These are phyloP conservation scores for Lepidocyrtinus sp. DNA, from an alignment of 2,888 invertebrate species.

Conservation along the genomic window DNA sequence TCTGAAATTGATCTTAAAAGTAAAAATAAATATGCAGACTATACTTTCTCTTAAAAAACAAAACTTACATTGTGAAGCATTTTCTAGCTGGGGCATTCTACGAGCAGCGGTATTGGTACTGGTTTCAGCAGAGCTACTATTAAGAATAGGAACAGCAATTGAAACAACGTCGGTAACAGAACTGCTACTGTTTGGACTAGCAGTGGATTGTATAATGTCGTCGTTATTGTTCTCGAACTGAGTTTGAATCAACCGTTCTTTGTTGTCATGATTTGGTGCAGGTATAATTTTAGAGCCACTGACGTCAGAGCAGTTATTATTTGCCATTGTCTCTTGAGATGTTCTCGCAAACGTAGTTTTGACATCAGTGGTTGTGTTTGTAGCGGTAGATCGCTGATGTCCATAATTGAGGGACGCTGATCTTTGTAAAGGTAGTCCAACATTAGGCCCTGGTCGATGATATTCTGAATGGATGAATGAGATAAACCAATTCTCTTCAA, in stretches of 20 bases:
- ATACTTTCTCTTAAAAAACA: neutral
- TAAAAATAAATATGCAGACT: neutral
- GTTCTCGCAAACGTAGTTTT: too few species aligned
- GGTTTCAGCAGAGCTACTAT: slow-evolving; percentile 25
- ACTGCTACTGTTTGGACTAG: slow-evolving; percentile 8
- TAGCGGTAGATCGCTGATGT: slow-evolving; percentile 25
- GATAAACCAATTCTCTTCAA: slow-evolving; percentile 65
- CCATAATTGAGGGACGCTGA: slow-evolving; percentile 56
- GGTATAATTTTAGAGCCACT: too few species aligned
- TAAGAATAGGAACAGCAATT: slow-evolving; percentile 3
- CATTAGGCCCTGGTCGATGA: slow-evolving; percentile 37
- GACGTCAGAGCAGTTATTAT: too few species aligned
- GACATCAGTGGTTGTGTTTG: slow-evolving; percentile 8
- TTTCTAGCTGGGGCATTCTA: slow-evolving; percentile 57
- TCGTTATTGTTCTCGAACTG: slow-evolving; percentile 42
- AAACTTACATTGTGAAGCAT: slow-evolving; percentile 59
- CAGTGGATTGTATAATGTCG: neutral
- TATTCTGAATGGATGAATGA: slow-evolving; percentile 65
- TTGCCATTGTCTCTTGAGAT: too few species aligned
- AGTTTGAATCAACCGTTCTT: slow-evolving; percentile 54
- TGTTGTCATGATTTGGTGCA: too few species aligned
- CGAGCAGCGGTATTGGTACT: slow-evolving; percentile 41
- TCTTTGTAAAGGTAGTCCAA: slow-evolving; percentile 49
- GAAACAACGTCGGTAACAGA: slow-evolving; percentile 22
- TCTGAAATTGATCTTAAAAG: too few species aligned